A percentile compares a stretch with the other conserved stretches of the same genome.
phyloP scores from a whole-genome alignment of 2,797 vertebrate genomes.

The Tolypeutes matacus region DNA sequence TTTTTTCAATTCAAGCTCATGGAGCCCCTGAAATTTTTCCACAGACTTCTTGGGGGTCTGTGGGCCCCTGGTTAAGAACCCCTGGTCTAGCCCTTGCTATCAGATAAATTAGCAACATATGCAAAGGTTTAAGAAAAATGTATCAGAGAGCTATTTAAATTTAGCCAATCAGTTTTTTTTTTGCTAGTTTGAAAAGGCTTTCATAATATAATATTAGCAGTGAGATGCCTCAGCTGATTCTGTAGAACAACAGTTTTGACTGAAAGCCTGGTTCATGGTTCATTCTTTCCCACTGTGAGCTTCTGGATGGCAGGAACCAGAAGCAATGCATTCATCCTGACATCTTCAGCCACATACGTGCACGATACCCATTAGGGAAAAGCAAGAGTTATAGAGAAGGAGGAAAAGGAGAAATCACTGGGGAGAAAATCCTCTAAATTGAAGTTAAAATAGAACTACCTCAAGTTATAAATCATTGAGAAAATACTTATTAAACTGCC shows the following conservation, averaged over 20 bases:
- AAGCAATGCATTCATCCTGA: rapidly evolving
- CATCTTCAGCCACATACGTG: neutral
- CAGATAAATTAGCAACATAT: neutral
- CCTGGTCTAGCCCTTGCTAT: neutral
- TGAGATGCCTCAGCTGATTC: neutral
- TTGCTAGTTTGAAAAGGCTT: neutral
- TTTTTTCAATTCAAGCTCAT: no score
- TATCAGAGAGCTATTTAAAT: neutral
- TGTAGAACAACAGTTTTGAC: neutral
- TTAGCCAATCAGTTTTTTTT: neutral
- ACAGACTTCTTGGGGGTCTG: no score
- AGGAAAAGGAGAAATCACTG: neutral
- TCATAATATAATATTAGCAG: slow-evolving; percentile 7
- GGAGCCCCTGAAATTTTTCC: no score
- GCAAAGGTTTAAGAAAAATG: neutral
- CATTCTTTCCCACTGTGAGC: neutral
- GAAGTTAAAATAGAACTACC: slow-evolving; percentile 19
- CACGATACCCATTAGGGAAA: neutral
- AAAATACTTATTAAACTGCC: neutral
- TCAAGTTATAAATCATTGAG: slow-evolving; percentile 2
- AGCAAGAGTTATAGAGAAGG: no score
- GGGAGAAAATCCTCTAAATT: neutral
- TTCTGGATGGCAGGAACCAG: rapidly evolving
- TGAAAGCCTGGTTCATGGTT: neutral
- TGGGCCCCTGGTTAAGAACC: no score